Evolutionary conservation across 2,113 vertebrate species (phyloP), one percentile per base, ranked within the genome.

Genomic region (Aldabrachelys gigantea): DNA sequence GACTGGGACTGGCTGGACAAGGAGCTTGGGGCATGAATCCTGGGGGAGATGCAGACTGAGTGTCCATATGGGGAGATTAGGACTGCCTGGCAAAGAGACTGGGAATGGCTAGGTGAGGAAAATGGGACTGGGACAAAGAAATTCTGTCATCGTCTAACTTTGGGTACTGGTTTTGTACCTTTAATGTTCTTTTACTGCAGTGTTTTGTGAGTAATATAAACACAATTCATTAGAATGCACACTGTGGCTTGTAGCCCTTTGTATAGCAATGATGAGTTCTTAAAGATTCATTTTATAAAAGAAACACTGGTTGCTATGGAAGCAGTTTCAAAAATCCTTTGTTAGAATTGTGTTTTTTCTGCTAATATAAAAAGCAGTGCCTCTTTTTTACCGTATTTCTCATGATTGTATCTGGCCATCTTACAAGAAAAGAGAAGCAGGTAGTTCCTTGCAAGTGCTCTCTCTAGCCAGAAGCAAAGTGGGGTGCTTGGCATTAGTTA

Each of bases 241-340:
- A 19, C 13, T 87, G 78, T 59, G 54, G 56, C 95, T 91, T 95
- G 50, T 52, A 95, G 85, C 16, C 90, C 49, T 87, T 78, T 82
- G 91, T 92, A 95, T 89, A 91, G 59, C 93, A 90, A 49, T 27
- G 50, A 94, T 59, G 31, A 90, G 62, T 91, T 90, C 80, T 95
- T 93, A 87, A 96, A 90, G 75, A 94, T 92, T 65, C 80, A 88
- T 59, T 96, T 93, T 95, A 89, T 62, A 65, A 93, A 93, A 95
- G 65, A 92, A 95, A 90, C 87, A 76, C 90, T 94, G 72, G 95
- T 97, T 97, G 96, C 96, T 95, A 97, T 90, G 94, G 95, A 96
- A 82, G 91, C 89, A 92, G 82, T 85, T 96, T 95, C 81, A 93
- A 90, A 96, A 88, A 41, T 93, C 80, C 44, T 97, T 97, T 96